A percentile compares a stretch with the other conserved stretches of the same genome.
phyloP scores from a whole-genome alignment of 2,797 vertebrate genomes.

The Coregonus suidteri region DNA sequence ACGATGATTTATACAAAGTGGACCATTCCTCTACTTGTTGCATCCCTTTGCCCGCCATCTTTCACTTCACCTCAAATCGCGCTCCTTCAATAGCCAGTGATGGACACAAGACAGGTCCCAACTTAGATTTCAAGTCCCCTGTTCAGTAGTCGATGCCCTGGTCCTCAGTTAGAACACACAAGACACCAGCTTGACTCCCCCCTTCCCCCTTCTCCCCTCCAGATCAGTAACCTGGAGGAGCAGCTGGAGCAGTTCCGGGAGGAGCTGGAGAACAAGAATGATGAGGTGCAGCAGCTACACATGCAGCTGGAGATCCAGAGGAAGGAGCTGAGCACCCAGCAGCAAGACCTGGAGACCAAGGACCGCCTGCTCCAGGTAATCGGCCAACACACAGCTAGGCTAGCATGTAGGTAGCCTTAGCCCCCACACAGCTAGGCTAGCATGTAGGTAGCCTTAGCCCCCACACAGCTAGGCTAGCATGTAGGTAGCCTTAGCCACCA shows the following conservation, averaged over 20 bases:
- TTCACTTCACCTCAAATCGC: neutral
- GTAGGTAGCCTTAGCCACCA: too few relatives aligned
- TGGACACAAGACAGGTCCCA: neutral
- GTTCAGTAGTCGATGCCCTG: neutral
- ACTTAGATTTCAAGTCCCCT: neutral
- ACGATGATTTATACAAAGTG: neutral
- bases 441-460: too few relatives aligned
- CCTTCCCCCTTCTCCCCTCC: neutral
- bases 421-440: too few relatives aligned
- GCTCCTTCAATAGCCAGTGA: neutral
- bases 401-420: too few relatives aligned
- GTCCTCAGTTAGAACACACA: neutral
- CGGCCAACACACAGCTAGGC: neutral
- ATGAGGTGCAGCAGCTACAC: constrained; percentile 95
- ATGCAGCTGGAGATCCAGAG: constrained; percentile 98
- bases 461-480: too few relatives aligned
- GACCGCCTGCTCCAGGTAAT: constrained; percentile 86
- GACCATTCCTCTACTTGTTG: neutral
- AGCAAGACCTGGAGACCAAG: constrained; percentile 85
- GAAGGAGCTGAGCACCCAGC: constrained; percentile 88
- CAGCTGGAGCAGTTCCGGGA: constrained; percentile 97
- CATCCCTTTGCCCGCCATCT: neutral
- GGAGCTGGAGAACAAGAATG: constrained; percentile 98
- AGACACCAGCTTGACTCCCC: neutral
- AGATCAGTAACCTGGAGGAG: constrained; percentile 96